A percentile compares a stretch with the other conserved stretches of the same genome.
Conservation (phyloP, 2,113 vertebrate genomes). For the Picathartes gymnocephalus region DNA sequence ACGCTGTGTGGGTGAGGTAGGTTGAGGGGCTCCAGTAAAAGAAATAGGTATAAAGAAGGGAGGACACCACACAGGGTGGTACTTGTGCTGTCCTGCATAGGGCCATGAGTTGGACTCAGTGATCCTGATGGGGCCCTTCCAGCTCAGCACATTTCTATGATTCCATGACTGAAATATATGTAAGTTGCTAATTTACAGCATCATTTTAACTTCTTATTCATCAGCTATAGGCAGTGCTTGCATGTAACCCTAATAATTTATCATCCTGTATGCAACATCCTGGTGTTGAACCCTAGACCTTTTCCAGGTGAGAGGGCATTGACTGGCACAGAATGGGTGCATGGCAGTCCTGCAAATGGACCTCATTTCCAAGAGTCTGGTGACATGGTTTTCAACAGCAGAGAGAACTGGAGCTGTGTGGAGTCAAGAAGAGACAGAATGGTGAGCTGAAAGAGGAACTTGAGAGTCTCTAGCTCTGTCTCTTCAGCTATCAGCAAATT, state of each 20-base stretch:
- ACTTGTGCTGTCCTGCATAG: fast-evolving
- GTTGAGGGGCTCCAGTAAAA: not conserved
- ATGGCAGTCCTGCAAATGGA: not conserved
- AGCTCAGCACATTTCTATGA: not conserved
- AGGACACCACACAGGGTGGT: not conserved
- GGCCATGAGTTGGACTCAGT: not conserved
- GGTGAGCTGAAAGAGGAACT: not conserved
- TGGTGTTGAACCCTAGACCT: not conserved
- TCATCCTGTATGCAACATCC: not conserved
- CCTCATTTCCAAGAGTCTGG: not conserved
- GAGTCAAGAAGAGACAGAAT: not conserved
- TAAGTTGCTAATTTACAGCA: not conserved
- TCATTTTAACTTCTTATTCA: not conserved
- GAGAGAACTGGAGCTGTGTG: not conserved
- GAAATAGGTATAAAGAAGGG: not conserved
- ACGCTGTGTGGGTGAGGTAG: not conserved
- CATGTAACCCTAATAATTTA: not conserved
- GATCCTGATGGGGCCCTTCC: not conserved
- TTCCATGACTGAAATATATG: not conserved
- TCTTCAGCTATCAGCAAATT: not conserved
- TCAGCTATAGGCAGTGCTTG: not conserved
- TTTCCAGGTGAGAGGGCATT: fast-evolving
- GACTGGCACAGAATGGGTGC: not conserved
- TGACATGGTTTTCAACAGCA: not conserved
- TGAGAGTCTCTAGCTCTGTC: not conserved